Evolutionary conservation across 2,797 vertebrate species (phyloP).

Genomic region (Hypotaenidia okinawae): DNA sequence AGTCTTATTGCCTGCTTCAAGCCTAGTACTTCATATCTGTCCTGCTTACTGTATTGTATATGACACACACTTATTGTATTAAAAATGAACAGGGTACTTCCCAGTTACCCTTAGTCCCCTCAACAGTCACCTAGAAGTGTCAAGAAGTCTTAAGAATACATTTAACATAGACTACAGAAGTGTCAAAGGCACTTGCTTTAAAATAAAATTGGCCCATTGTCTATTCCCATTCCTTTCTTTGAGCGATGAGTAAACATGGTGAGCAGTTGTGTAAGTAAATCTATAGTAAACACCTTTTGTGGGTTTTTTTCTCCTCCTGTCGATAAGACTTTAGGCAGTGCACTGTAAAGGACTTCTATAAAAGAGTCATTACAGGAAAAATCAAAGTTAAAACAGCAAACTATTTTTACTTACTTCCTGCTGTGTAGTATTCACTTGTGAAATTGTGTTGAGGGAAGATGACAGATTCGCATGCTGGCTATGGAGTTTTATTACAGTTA

Average conservation of each 20-base stretch:
- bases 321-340: background rate
- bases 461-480: background rate
- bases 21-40: background rate
- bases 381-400: background rate
- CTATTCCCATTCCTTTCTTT: background rate
- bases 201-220: background rate
- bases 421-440: background rate
- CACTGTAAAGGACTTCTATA: background rate
- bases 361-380: background rate
- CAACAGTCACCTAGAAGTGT: background rate
- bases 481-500: background rate
- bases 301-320: background rate
- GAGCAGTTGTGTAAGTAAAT: background rate
- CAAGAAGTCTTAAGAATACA: background rate
- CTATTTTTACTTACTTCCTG: background rate
- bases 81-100: background rate
- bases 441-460: background rate
- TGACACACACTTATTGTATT: background rate
- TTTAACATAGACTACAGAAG: background rate
- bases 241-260: background rate
- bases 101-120: background rate
- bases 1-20: slow-evolving; percentile 28
- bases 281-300: background rate
- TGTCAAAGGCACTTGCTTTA: background rate
- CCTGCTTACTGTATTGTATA: background rate